phyloP scores from a whole-genome alignment of 2,888 invertebrate species.

The Agrypnus murinus region DNA sequence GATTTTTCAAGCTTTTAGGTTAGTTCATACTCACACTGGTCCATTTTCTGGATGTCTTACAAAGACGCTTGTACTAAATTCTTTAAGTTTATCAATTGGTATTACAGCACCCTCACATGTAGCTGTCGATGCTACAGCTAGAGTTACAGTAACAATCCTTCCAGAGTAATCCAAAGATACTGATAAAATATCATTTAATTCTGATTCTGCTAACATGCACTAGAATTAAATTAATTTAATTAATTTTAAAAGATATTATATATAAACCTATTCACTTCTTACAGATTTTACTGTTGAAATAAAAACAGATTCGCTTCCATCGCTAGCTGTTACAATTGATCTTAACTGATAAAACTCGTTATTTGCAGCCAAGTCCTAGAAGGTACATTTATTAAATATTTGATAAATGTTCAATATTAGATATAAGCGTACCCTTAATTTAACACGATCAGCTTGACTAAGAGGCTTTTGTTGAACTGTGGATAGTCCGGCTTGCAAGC shows the following conservation, averaged over 20 bases:
- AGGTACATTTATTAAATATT: too few relatives aligned
- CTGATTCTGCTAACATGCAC: conserved; percentile 84
- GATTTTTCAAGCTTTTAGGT: too few relatives aligned
- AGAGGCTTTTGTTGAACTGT: conserved; percentile 78
- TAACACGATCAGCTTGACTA: conserved; percentile 73
- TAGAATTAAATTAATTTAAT: conserved; percentile 62
- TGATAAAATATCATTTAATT: conserved; percentile 85
- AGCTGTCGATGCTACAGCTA: conserved; percentile 72
- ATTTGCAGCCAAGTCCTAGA: conserved; percentile 77
- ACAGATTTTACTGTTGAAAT: conserved; percentile 88
- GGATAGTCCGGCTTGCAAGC: conserved; percentile 79
- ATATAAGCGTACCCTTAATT: conserved; percentile 77
- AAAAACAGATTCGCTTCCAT: conserved; percentile 80
- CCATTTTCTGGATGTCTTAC: conserved; percentile 88
- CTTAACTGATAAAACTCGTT: conserved; percentile 85
- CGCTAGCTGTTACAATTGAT: conserved; percentile 79
- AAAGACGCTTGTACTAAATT: conserved; percentile 85
- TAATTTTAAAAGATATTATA: conserved; percentile 33
- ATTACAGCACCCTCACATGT: conserved; percentile 71
- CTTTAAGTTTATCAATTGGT: conserved; percentile 69
- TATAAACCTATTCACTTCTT: too few relatives aligned
- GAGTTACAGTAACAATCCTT: conserved; percentile 82
- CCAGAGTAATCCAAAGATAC: conserved; percentile 87
- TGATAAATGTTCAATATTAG: too few relatives aligned
- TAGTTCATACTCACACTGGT: conserved; percentile 81